A percentile compares a stretch with the other conserved stretches of the same genome.
Evolutionary conservation across 2,113 vertebrate species (phyloP).

Genomic region (Ceyx cyanopectus): DNA sequence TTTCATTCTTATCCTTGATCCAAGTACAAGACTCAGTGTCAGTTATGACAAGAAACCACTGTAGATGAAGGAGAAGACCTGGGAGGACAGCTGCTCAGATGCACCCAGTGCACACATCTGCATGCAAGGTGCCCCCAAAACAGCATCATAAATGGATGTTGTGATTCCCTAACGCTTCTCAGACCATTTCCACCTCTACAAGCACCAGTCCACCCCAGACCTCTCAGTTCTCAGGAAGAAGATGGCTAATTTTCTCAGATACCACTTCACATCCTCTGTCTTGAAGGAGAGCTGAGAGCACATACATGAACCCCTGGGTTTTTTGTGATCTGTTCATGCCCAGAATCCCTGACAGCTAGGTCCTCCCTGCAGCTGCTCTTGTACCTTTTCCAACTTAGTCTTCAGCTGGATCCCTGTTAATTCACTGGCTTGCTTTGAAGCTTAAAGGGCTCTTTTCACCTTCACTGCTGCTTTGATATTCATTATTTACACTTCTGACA

Average conservation of each 20-base stretch:
- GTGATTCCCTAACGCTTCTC: neutral
- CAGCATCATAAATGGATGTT: neutral
- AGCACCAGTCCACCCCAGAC: neutral
- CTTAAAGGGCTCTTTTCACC: slow-evolving; percentile 23
- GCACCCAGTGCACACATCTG: neutral
- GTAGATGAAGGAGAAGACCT: neutral
- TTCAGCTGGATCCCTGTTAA: neutral
- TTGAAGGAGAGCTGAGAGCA: slow-evolving; percentile 66
- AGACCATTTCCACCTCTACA: neutral
- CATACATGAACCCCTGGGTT: slow-evolving; percentile 14
- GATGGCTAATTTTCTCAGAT: neutral
- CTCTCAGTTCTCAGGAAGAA: neutral
- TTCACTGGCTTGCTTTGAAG: slow-evolving; percentile 12
- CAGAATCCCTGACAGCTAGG: neutral
- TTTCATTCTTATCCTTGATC: neutral
- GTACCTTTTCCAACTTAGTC: neutral
- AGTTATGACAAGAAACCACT: neutral
- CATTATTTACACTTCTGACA: slow-evolving; percentile 46
- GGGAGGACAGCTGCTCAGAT: neutral
- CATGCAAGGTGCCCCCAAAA: neutral
- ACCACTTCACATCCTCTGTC: slow-evolving; percentile 51
- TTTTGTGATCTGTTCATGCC: neutral
- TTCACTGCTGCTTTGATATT: slow-evolving; percentile 31
- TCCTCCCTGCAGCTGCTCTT: neutral
- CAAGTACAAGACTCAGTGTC: neutral